phyloP scores from a whole-genome alignment of 2,113 vertebrate species.

The Hypomesus transpacificus region DNA sequence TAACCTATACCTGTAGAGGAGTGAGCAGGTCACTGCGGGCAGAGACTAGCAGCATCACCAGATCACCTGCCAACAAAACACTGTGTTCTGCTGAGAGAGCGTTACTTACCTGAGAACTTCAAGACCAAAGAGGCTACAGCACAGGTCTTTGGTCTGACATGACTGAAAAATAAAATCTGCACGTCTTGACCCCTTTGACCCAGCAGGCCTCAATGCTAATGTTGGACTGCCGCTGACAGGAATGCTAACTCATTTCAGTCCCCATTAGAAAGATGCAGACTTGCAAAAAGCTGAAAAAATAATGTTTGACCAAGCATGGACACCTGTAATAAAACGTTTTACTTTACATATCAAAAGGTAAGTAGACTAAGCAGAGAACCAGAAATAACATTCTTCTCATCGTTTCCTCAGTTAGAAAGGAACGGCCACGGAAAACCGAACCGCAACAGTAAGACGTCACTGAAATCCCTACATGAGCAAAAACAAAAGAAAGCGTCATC shows the following conservation, averaged over 20 bases:
- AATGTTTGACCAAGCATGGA: background rate
- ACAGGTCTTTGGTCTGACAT: background rate
- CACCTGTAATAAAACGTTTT: background rate
- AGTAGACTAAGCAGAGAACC: background rate
- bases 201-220: background rate
- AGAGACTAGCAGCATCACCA: background rate
- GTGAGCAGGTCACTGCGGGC: background rate
- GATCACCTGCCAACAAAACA: conserved; percentile 15
- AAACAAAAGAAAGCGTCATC: no score
- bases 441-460: no score
- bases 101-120: conserved; percentile 19
- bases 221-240: background rate
- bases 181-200: background rate
- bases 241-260: background rate
- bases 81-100: conserved; percentile 36
- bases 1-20: conserved; percentile 1
- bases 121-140: background rate
- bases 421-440: no score
- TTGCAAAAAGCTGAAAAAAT: background rate
- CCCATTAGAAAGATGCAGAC: background rate
- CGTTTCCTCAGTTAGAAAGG: no score
- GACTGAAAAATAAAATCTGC: conserved; percentile 4
- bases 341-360: background rate
- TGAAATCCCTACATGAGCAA: no score
- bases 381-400: no score